Conservation (phyloP, 2,888 invertebrate genomes). For the Glaucopsyche alexis region DNA sequence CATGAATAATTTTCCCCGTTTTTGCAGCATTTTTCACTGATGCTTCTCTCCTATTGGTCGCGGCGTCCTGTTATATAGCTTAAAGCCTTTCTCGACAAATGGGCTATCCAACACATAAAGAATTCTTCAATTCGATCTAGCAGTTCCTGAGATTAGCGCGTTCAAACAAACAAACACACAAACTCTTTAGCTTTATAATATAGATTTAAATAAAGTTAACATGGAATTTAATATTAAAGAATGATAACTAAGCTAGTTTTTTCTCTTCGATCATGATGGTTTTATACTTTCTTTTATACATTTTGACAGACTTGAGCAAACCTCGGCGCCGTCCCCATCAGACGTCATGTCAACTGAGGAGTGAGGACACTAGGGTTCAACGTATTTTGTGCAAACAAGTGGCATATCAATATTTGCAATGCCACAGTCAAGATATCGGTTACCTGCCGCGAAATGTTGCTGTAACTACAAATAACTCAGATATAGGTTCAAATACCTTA, state of each 20-base stretch:
- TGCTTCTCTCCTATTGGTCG: too few relatives aligned
- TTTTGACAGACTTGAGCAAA: not conserved
- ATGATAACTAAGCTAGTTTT: not conserved
- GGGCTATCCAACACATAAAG: too few relatives aligned
- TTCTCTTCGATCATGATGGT: not conserved
- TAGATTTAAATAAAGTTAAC: too few relatives aligned
- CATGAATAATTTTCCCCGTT: too few relatives aligned
- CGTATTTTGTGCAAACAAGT: conserved; percentile 6
- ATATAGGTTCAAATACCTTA: conserved; percentile 14
- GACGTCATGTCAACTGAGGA: not conserved
- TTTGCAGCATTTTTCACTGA: too few relatives aligned
- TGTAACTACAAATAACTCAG: conserved; percentile 7
- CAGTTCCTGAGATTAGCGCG: too few relatives aligned
- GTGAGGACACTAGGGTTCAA: not conserved
- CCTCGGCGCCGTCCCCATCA: not conserved
- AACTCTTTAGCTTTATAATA: too few relatives aligned
- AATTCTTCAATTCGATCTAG: too few relatives aligned
- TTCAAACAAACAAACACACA: too few relatives aligned
- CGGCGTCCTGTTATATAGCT: too few relatives aligned
- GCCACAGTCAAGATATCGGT: conserved; percentile 4
- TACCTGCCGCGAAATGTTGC: conserved; percentile 12
- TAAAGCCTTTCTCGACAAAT: too few relatives aligned
- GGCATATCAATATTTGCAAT: conserved; percentile 9
- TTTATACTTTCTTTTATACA: not conserved
- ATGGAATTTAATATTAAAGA: not conserved